These are phyloP conservation scores for Ichneumoninae sp. DNA, from an alignment of 2,888 invertebrate species.

Conservation along the genomic window DNA sequence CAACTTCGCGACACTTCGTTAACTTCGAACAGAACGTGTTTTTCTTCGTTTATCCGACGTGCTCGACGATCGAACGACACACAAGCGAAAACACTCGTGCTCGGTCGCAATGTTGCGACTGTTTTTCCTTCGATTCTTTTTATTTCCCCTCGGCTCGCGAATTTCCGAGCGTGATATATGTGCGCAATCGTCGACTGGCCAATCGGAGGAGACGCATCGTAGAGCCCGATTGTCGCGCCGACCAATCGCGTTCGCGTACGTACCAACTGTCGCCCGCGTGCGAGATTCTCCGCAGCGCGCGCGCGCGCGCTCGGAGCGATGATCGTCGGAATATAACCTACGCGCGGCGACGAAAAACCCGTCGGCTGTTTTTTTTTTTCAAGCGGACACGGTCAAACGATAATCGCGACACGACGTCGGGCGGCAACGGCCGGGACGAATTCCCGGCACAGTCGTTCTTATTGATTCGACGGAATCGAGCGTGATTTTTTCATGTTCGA, in stretches of 20 bases:
- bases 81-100: background rate
- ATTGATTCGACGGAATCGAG: constrained; percentile 7
- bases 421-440: background rate
- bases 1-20: background rate
- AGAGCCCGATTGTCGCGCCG: constrained; percentile 23
- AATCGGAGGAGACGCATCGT: constrained; percentile 9
- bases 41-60: background rate
- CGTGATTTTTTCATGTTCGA: constrained; percentile 14
- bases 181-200: background rate
- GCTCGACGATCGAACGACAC: background rate
- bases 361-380: background rate
- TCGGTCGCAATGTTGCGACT: constrained; percentile 1
- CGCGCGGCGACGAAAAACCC: background rate
- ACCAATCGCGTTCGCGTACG: constrained; percentile 60
- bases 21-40: background rate
- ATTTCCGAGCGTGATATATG: constrained; percentile 1
- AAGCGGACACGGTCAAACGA: background rate
- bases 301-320: constrained; percentile 30
- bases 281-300: constrained; percentile 46
- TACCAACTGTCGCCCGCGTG: constrained; percentile 68
- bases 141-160: background rate
- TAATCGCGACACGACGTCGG: constrained; percentile 8
- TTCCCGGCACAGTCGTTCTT: background rate
- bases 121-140: constrained; percentile 1
- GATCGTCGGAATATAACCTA: constrained; percentile 41